phyloP scores from a whole-genome alignment of 2,888 invertebrate genomes.

The Hypena proboscidalis region DNA sequence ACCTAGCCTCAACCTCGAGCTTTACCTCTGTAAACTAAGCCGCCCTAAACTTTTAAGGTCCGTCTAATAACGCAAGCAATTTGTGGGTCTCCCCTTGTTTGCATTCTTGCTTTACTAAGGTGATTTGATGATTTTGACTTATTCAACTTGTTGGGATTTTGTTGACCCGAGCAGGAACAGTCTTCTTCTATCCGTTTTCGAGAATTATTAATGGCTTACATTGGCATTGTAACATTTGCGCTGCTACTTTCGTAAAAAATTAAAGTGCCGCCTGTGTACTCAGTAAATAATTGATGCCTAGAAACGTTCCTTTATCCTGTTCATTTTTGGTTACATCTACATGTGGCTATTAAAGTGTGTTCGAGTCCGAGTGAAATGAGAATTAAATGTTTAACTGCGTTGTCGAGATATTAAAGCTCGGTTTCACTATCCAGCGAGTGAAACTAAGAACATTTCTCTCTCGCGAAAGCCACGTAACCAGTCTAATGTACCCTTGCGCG shows the following conservation, averaged over 20 bases:
- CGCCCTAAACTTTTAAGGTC: slow-evolving; percentile 82
- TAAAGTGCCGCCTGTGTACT: slow-evolving; percentile 23
- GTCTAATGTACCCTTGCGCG: slow-evolving; percentile 48
- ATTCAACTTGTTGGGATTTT: slow-evolving; percentile 73
- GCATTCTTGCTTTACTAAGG: slow-evolving; percentile 77
- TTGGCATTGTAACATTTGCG: slow-evolving; percentile 38
- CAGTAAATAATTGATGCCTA: slow-evolving; percentile 22
- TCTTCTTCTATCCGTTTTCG: slow-evolving; percentile 43
- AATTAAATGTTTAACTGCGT: slow-evolving; percentile 8
- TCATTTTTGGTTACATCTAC: not conserved
- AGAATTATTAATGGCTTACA: slow-evolving; percentile 51
- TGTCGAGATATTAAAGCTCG: slow-evolving; percentile 48
- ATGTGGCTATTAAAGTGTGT: not conserved
- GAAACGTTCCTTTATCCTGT: slow-evolving; percentile 2
- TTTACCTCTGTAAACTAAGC: slow-evolving; percentile 79
- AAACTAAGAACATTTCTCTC: slow-evolving; percentile 76
- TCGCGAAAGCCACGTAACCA: slow-evolving; percentile 74
- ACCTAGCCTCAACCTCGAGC: slow-evolving; percentile 69
- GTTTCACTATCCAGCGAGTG: slow-evolving; percentile 71
- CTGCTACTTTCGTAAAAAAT: slow-evolving; percentile 36
- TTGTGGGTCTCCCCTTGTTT: slow-evolving; percentile 81
- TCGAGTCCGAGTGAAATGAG: slow-evolving; percentile 2
- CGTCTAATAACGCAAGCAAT: slow-evolving; percentile 82
- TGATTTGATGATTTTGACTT: slow-evolving; percentile 85
- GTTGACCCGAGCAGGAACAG: slow-evolving; percentile 46